Evolutionary conservation across 2,888 invertebrate species (phyloP).

Genomic region (Caenorhabditis japonica): DNA sequence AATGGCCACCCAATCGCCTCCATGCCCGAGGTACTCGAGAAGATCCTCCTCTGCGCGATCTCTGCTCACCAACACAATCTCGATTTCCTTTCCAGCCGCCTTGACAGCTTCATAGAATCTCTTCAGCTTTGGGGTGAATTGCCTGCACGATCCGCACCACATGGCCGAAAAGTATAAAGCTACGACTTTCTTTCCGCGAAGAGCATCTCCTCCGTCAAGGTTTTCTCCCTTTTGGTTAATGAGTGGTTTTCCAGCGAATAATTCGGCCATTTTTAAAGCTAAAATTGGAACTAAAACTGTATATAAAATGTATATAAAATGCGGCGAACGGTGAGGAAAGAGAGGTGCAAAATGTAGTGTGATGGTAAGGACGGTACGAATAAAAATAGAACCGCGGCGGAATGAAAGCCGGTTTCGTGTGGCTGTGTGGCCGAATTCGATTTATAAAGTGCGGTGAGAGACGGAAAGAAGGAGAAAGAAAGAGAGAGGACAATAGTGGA

Average conservation of each 20-base stretch:
- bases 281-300: conserved; percentile 1
- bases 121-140: conserved; percentile 73
- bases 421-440: not conserved
- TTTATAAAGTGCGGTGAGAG: conserved; percentile 3
- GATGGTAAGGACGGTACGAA: too few species aligned
- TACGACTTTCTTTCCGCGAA: conserved; percentile 62
- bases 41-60: conserved; percentile 72
- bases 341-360: too few species aligned
- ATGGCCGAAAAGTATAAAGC: conserved; percentile 80
- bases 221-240: conserved; percentile 58
- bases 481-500: conserved; percentile 2
- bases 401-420: conserved; percentile 12
- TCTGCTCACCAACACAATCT: conserved; percentile 70
- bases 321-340: not conserved
- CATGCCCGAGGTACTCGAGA: conserved; percentile 73
- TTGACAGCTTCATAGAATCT: conserved; percentile 61
- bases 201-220: conserved; percentile 68
- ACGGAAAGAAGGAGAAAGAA: conserved; percentile 1
- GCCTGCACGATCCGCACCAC: conserved; percentile 77
- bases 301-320: too few species aligned
- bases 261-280: conserved; percentile 59
- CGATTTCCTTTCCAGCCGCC: conserved; percentile 66
- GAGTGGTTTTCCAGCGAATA: conserved; percentile 62
- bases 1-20: conserved; percentile 70
- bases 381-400: too few species aligned